Percentiles rank a stretch among this genome's conserved stretches.
Evolutionary conservation across 1,140 invertebrate species (phyloP).

Genomic region (Drosophila neocordata): DNA sequence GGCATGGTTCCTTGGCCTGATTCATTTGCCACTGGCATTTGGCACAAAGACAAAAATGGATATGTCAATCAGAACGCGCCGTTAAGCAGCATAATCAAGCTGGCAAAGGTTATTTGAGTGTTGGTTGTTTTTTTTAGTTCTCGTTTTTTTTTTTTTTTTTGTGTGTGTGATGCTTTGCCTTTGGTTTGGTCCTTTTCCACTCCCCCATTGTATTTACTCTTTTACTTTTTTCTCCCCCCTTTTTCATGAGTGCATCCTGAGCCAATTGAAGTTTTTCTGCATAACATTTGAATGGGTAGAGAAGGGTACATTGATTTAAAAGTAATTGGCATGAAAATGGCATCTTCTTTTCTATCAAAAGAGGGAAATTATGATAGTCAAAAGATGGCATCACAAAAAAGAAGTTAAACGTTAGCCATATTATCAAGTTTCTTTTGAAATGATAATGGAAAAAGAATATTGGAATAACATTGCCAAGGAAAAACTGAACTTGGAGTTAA

Average conservation of each 20-base stretch:
- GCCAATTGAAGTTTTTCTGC: constrained; percentile 20
- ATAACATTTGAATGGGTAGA: neutral
- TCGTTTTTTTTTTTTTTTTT: constrained; percentile 20
- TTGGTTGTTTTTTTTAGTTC: constrained; percentile 15
- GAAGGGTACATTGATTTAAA: neutral
- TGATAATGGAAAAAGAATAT: no score
- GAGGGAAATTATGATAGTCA: no score
- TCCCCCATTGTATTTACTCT: no score
- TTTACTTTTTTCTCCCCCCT: neutral
- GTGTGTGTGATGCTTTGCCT: neutral
- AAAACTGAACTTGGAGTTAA: no score
- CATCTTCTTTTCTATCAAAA: no score
- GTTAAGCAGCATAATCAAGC: constrained; percentile 68
- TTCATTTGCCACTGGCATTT: constrained; percentile 18
- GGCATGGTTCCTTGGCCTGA: neutral
- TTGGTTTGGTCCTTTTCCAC: neutral
- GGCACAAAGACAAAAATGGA: constrained; percentile 43
- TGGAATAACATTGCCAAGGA: no score
- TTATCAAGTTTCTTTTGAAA: no score
- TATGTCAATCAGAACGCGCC: constrained; percentile 58
- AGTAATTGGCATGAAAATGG: neutral
- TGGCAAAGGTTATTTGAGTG: constrained; percentile 31
- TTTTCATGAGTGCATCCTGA: constrained; percentile 3
- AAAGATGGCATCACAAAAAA: no score
- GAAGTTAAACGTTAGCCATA: no score